Base-by-base conservation (phyloP, 2,113 vertebrate genomes). In the Tetraodon nigroviridis region DNA sequence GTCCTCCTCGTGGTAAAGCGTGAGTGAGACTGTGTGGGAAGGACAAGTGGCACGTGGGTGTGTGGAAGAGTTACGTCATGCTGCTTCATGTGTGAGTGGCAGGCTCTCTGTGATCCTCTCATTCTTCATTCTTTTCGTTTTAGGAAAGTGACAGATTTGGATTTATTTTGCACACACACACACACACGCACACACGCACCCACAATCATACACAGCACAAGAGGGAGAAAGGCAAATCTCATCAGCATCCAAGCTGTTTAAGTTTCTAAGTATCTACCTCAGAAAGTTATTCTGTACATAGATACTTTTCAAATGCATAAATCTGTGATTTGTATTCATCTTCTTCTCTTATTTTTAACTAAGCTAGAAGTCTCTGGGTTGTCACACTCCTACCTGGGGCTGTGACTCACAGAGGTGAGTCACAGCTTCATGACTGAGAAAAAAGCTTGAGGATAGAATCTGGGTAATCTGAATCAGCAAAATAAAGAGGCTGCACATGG, bases 51-150 rank as follows among this genome's bases (percentile, higher is more conserved):
- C 82, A 75, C 81, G 83, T 84, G 76, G 79, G 82, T 27, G 78
- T 87, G 86, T 78, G 80, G 76, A 62, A 78, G 73, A 69, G 82
- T 86, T 87, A 82, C 82, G 67, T 89, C 87, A 89, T 59, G 69
- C 32, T 8, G 32, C 29, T 70, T 83, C 78, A 86, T 88, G 83
- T 71, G 74, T 82, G 84, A 86, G 78, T 56, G 61, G 64, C 78
- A 85, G 78, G 58, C 78, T 73, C 17, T 73, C 69, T 78, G 71
- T 67, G 77, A 65, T 37, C 80, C 66, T 76, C 61, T 74, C 68
- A 71, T 54, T 69, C 32, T 11, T 37, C 12, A 71, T 54, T 69
- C 8, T 11, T 37, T 37, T 37, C 32, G 10, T 37, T 7, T 12
- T 37, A 11, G 61, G 69, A 71, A 71, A 75, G 72, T 2, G 19